Conservation (phyloP, 1,140 invertebrate species). For the Onthophagus taurus region DNA sequence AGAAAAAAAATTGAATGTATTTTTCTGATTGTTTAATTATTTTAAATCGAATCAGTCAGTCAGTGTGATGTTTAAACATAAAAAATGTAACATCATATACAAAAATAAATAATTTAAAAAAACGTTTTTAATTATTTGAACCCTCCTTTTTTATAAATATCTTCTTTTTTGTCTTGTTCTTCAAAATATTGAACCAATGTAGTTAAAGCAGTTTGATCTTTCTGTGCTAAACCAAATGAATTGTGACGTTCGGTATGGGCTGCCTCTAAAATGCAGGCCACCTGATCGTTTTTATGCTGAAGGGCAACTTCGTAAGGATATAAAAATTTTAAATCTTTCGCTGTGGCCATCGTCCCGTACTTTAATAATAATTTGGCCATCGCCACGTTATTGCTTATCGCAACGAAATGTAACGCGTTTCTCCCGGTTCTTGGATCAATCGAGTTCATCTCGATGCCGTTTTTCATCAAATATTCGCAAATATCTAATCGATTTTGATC, state of each 20-base stretch:
- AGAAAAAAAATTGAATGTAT: neutral
- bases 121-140: too few species aligned
- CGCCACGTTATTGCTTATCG: slow-evolving; percentile 16
- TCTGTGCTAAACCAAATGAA: slow-evolving; percentile 6
- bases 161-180: too few species aligned
- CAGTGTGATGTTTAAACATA: too few species aligned
- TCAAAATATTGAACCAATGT: too few species aligned
- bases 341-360: slow-evolving; percentile 11
- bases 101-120: too few species aligned
- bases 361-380: slow-evolving; percentile 16
- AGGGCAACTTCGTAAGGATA: slow-evolving; percentile 18
- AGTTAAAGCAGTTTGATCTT: neutral
- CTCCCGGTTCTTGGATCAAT: slow-evolving; percentile 8
- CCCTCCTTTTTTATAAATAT: too few species aligned
- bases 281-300: slow-evolving; percentile 15
- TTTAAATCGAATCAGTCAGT: too few species aligned
- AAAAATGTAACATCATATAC: too few species aligned
- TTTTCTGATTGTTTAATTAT: neutral
- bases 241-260: too few species aligned
- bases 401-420: slow-evolving; percentile 24
- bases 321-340: slow-evolving; percentile 11
- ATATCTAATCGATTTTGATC: slow-evolving; percentile 4
- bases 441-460: slow-evolving; percentile 13
- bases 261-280: slow-evolving; percentile 5
- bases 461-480: slow-evolving; percentile 9